These are phyloP conservation scores for Parazoanthus darwini DNA, from an alignment of 92 coral and sea anemone species.

Conservation along the genomic window DNA sequence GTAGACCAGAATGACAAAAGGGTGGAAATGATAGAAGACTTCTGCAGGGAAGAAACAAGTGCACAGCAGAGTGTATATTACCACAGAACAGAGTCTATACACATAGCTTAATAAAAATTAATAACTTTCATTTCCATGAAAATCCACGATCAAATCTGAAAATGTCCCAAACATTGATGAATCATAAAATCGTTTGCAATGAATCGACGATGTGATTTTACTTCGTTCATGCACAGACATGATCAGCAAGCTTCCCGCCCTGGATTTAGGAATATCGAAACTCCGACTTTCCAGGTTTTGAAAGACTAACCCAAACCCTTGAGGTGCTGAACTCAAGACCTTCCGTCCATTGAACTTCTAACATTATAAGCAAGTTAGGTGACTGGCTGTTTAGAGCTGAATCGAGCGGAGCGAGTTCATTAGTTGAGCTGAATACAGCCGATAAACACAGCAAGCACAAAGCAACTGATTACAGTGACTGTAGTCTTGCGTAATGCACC, in stretches of 20 bases:
- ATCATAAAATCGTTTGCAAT: too few species aligned
- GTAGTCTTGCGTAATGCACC: not conserved
- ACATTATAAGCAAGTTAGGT: not conserved
- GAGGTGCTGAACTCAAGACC: not conserved
- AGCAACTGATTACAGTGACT: not conserved
- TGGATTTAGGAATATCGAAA: not conserved
- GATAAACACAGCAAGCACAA: not conserved
- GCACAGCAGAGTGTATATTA: not conserved
- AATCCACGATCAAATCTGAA: too few species aligned
- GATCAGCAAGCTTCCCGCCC: not conserved
- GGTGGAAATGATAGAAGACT: too few species aligned
- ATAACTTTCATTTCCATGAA: too few species aligned
- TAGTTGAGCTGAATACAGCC: not conserved
- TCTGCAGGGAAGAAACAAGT: not conserved
- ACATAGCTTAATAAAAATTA: too few species aligned
- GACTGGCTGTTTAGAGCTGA: not conserved
- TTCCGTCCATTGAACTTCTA: not conserved
- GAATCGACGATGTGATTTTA: too few species aligned
- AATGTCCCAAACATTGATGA: too few species aligned
- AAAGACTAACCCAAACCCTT: not conserved
- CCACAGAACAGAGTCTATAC: not conserved
- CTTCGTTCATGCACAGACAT: not conserved
- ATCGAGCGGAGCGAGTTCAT: not conserved
- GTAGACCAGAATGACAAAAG: not conserved
- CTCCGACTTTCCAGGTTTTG: too few species aligned